Base-by-base conservation (phyloP, 2,888 invertebrate species). In the Hypercompe scribonia region DNA sequence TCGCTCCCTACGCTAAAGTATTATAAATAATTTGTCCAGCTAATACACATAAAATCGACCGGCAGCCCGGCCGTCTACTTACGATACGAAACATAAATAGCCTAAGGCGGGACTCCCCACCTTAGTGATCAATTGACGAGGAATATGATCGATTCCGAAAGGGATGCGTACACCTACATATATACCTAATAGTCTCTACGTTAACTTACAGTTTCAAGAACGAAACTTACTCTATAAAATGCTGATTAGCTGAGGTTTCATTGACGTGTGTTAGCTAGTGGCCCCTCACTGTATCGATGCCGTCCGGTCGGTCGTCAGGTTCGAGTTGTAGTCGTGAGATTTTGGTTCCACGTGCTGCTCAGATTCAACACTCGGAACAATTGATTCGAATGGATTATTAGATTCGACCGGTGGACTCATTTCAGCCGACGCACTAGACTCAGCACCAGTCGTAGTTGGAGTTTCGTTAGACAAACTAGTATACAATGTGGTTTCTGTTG, bases 11-110 rank as follows among this genome's bases (percentile, higher is more conserved):
- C 75, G 79, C 89, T 91, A 90, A 81, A 81, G 50, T 86, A 86
- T 88, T 93, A 93, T 92, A 93, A 94, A 94, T 94, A 94, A 92
- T 94, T 94, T 94, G 94, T 94, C 95, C 94, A 91, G 89, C 92
- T 94, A 92, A 88, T 90, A 91, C 90, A 90, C 88, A 89, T 90
- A 88, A 89, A 88, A 89, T 89, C 85, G 90, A 90, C 90, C 91
- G 83, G 87, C 83, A 74, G 74, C 75, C 86, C 88, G 87, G 88
- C 78, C 88, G 81, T 87, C 90, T 91, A 91, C 90, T 90, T 90
- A 90, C 79, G 81, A 82, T 83, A 88, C 71, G 70, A 86, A 87
- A 82, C 86, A 89, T 86, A 83, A 85, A 86, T 85, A 84, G 81
- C 86, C 78, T 74, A 75, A 71, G 73, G 75, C 81, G 80, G 72